Conservation (phyloP, 64 coral and sea anemone genomes). For the Pocillopora damicornis region DNA sequence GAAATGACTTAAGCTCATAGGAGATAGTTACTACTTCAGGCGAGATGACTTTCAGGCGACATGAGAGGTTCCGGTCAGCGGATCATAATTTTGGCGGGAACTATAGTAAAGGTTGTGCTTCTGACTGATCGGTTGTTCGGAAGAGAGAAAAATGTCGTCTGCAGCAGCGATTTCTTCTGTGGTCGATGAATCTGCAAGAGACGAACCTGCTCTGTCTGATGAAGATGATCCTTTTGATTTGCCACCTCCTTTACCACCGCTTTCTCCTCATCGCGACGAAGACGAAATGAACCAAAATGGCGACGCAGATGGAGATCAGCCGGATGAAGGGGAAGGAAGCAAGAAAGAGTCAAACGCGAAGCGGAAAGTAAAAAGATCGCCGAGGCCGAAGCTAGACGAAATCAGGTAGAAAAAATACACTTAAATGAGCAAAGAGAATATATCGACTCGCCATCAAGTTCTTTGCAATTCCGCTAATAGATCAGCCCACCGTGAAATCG, state of each 20-base stretch:
- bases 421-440: too few species aligned
- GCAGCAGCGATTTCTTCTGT: constrained; percentile 44
- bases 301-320: not conserved
- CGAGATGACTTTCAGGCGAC: too few species aligned
- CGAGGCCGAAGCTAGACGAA: constrained; percentile 65
- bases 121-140: not conserved
- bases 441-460: too few species aligned
- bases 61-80: not conserved
- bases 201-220: constrained; percentile 32
- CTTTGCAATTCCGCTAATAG: too few species aligned
- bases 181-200: constrained; percentile 26
- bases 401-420: constrained; percentile 24
- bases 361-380: constrained; percentile 62
- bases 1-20: too few species aligned
- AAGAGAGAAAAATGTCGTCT: constrained; percentile 19
- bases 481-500: too few species aligned
- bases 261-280: constrained; percentile 40
- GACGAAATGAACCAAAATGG: constrained; percentile 7
- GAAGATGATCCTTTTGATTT: constrained; percentile 79
- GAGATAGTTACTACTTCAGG: too few species aligned
- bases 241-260: constrained; percentile 60
- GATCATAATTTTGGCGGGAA: constrained; percentile 3
- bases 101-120: not conserved
- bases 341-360: constrained; percentile 56
- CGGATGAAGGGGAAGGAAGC: not conserved